phyloP scores from a whole-genome alignment of 2,888 invertebrate genomes.

The Gari tellinella region DNA sequence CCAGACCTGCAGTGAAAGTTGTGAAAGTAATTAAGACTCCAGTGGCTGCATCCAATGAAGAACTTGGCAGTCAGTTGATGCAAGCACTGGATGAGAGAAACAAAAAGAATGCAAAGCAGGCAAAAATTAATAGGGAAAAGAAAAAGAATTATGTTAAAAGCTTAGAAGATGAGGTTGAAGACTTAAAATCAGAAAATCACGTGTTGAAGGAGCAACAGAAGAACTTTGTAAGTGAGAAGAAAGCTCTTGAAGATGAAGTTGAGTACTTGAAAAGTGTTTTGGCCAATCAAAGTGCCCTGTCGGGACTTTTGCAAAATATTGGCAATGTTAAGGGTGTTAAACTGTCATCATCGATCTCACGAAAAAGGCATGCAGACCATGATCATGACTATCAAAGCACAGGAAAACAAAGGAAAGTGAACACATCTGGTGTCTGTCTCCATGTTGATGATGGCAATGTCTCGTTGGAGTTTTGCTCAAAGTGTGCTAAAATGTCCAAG shows the following conservation, averaged over 20 bases:
- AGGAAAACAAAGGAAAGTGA: conserved; percentile 33
- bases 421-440: conserved; percentile 78
- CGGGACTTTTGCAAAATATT: conserved; percentile 78
- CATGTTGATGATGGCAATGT: conserved; percentile 78
- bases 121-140: conserved; percentile 79
- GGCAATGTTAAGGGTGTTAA: conserved; percentile 71
- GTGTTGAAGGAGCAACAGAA: conserved; percentile 57
- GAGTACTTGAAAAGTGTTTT: conserved; percentile 79
- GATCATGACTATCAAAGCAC: conserved; percentile 72
- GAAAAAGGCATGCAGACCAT: conserved; percentile 67
- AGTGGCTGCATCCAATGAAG: conserved; percentile 27
- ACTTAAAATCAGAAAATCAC: conserved; percentile 67
- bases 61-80: conserved; percentile 58
- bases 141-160: conserved; percentile 79
- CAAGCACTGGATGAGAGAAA: conserved; percentile 73
- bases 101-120: conserved; percentile 78
- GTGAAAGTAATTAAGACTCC: conserved; percentile 68
- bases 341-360: conserved; percentile 67
- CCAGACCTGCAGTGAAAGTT: conserved; percentile 61
- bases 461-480: conserved; percentile 79
- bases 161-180: conserved; percentile 73
- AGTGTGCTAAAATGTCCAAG: conserved; percentile 73
- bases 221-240: conserved; percentile 54
- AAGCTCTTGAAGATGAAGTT: conserved; percentile 74
- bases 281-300: conserved; percentile 79